Evolutionary conservation across 2,888 invertebrate species (phyloP).

Genomic region (Synanthedon tipuliformis): DNA sequence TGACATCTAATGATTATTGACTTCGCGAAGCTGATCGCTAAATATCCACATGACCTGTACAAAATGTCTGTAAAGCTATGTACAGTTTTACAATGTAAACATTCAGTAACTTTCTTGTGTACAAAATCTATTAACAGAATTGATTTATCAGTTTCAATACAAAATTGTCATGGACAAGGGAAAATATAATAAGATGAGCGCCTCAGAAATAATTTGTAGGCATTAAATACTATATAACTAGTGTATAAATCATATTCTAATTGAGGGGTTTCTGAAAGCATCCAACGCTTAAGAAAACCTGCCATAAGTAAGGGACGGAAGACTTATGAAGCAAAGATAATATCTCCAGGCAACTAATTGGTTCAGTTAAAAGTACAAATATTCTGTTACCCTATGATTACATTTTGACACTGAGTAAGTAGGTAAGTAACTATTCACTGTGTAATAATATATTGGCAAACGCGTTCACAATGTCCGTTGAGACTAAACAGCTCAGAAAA

Average conservation of each 20-base stretch:
- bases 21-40: slow-evolving; percentile 63
- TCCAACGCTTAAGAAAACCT: neutral
- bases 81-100: slow-evolving; percentile 30
- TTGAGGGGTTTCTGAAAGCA: neutral
- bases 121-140: neutral
- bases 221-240: neutral
- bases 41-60: slow-evolving; percentile 71
- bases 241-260: neutral
- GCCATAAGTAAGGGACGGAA: slow-evolving; percentile 61
- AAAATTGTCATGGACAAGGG: neutral
- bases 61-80: slow-evolving; percentile 40
- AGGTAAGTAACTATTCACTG: slow-evolving; percentile 3
- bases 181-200: neutral
- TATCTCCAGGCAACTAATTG: slow-evolving; percentile 32
- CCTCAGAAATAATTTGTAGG: no score
- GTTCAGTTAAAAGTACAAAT: slow-evolving; percentile 28
- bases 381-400: slow-evolving; percentile 52
- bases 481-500: slow-evolving; percentile 29
- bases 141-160: neutral
- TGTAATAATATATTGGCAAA: slow-evolving; percentile 25
- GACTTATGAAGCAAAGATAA: slow-evolving; percentile 56
- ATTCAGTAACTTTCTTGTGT: neutral
- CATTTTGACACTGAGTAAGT: slow-evolving; percentile 59
- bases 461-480: slow-evolving; percentile 13
- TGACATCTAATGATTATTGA: slow-evolving; percentile 35